phyloP scores from a whole-genome alignment of 1,140 invertebrate species.

The Drosophila triauraria region DNA sequence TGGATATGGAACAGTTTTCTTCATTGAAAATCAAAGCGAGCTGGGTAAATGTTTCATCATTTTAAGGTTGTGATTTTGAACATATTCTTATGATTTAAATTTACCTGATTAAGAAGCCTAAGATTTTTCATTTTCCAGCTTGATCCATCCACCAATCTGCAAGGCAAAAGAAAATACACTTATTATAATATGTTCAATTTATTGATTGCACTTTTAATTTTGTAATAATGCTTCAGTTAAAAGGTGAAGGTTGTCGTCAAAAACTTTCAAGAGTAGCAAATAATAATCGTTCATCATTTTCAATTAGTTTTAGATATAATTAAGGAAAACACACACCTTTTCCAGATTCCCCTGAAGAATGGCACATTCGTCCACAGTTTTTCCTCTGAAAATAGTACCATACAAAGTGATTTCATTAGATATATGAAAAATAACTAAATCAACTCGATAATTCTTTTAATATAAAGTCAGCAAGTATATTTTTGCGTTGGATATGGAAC shows the following conservation, averaged over 20 bases:
- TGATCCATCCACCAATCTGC: neutral
- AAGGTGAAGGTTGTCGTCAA: slow-evolving; percentile 33
- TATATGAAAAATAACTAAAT: neutral
- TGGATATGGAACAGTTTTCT: too few species aligned
- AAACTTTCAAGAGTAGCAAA: slow-evolving; percentile 35
- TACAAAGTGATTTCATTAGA: neutral
- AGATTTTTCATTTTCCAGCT: neutral
- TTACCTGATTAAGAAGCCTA: neutral
- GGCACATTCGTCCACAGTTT: neutral
- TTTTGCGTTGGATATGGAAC: slow-evolving; percentile 42
- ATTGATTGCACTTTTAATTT: neutral
- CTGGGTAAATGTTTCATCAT: slow-evolving; percentile 37
- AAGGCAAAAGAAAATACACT: neutral
- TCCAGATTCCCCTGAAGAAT: neutral
- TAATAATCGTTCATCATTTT: slow-evolving; percentile 33
- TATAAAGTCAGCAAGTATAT: slow-evolving; percentile 16
- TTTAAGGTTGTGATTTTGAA: neutral
- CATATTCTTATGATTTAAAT: neutral
- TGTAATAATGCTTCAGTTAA: slow-evolving; percentile 8
- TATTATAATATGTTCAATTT: neutral
- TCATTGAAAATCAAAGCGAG: too few species aligned
- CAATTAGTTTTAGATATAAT: too few species aligned
- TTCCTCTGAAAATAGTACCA: neutral
- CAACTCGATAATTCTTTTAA: neutral
- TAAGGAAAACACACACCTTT: slow-evolving; percentile 5